Conservation (phyloP, 2,797 vertebrate genomes). For the Babyrousa celebensis region DNA sequence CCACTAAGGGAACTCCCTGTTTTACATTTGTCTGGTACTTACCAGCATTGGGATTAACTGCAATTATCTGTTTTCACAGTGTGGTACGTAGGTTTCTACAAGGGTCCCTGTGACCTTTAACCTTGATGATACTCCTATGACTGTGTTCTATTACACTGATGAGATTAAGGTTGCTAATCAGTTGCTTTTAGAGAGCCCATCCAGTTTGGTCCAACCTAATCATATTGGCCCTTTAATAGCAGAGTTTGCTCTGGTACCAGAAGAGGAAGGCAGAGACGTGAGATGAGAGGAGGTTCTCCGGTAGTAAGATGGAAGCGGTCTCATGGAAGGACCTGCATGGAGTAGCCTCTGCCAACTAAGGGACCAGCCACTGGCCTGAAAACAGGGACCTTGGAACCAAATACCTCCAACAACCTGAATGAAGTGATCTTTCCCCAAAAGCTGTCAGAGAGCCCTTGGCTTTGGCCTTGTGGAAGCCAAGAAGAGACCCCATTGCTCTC, state of each 20-base stretch:
- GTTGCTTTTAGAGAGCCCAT: neutral
- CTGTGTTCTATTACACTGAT: neutral
- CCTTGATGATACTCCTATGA: neutral
- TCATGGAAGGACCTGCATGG: neutral
- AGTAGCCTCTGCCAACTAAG: neutral
- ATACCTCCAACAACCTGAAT: neutral
- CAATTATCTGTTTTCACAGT: neutral
- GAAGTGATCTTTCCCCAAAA: neutral
- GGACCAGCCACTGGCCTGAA: neutral
- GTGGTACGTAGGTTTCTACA: neutral
- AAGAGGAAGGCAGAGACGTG: neutral
- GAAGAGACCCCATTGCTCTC: neutral
- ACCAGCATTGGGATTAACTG: neutral
- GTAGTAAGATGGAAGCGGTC: no score
- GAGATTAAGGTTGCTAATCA: neutral
- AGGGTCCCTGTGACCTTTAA: neutral
- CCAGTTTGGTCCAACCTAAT: neutral
- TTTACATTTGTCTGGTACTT: neutral
- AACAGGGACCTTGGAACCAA: neutral
- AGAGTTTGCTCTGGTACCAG: neutral
- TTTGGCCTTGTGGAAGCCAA: neutral
- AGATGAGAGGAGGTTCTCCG: neutral
- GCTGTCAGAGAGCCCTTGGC: neutral
- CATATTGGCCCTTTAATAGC: neutral
- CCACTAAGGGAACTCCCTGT: neutral